Conservation (phyloP, 2,888 invertebrate genomes). For the Perdita meconis region DNA sequence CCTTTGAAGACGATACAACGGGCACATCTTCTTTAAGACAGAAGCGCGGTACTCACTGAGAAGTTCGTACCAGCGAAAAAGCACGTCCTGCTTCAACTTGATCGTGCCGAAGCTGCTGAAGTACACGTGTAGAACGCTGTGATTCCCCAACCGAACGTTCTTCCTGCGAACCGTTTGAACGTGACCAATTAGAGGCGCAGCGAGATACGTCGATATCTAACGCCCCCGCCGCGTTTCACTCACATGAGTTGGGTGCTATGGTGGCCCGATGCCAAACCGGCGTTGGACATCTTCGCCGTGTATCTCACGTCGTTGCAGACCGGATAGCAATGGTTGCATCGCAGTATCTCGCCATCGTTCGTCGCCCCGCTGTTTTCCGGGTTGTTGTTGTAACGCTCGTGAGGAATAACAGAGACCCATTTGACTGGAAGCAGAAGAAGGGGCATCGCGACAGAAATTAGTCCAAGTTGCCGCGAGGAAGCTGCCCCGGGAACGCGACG, state of each 20-base stretch:
- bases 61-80: slow-evolving; percentile 81
- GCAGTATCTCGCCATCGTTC: slow-evolving; percentile 43
- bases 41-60: slow-evolving; percentile 77
- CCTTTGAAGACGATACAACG: neutral
- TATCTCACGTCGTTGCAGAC: slow-evolving; percentile 75
- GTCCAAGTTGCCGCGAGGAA: too few relatives aligned
- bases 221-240: neutral
- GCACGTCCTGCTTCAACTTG: slow-evolving; percentile 77
- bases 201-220: neutral
- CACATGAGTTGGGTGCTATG: slow-evolving; percentile 66
- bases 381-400: slow-evolving; percentile 52
- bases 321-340: slow-evolving; percentile 75
- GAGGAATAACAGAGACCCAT: slow-evolving; percentile 84
- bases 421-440: slow-evolving; percentile 77
- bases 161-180: neutral
- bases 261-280: slow-evolving; percentile 47
- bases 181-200: neutral
- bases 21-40: neutral
- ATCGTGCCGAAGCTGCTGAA: slow-evolving; percentile 76
- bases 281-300: slow-evolving; percentile 61
- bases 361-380: too few relatives aligned
- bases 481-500: too few relatives aligned
- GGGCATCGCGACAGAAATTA: neutral
- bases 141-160: slow-evolving; percentile 62
- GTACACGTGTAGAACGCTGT: slow-evolving; percentile 79